Evolutionary conservation across 2,888 invertebrate species (phyloP).

Genomic region (Yponomeuta plumbellus): DNA sequence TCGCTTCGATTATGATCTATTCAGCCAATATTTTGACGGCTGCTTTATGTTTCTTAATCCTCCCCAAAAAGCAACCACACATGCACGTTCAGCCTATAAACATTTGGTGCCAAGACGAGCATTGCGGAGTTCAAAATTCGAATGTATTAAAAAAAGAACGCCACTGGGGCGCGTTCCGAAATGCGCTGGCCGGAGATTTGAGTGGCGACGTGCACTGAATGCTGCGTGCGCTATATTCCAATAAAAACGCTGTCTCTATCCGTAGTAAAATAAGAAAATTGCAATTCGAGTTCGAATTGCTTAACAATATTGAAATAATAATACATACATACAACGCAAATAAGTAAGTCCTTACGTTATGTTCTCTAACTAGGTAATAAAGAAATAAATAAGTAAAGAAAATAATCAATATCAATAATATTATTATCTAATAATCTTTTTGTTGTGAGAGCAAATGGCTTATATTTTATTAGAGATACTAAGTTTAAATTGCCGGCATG

Average conservation of each 20-base stretch:
- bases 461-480: too few species aligned
- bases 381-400: too few species aligned
- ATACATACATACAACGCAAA: too few species aligned
- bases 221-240: conserved; percentile 10
- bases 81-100: background rate
- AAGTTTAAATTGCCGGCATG: too few species aligned
- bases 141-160: conserved; percentile 29
- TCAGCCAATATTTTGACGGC: too few species aligned
- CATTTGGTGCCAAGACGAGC: background rate
- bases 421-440: too few species aligned
- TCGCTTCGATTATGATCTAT: too few species aligned
- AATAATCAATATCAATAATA: too few species aligned
- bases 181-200: conserved; percentile 25
- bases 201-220: conserved; percentile 10
- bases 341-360: too few species aligned
- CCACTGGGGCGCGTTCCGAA: conserved; percentile 33
- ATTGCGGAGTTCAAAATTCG: conserved; percentile 3
- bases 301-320: background rate
- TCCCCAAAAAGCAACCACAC: background rate
- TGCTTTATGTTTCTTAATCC: background rate
- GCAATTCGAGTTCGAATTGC: background rate
- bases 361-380: too few species aligned
- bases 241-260: conserved; percentile 1
- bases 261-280: background rate
- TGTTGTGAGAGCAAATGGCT: too few species aligned